Conservation (phyloP, 1,140 invertebrate species). For the Bombyx mori region DNA sequence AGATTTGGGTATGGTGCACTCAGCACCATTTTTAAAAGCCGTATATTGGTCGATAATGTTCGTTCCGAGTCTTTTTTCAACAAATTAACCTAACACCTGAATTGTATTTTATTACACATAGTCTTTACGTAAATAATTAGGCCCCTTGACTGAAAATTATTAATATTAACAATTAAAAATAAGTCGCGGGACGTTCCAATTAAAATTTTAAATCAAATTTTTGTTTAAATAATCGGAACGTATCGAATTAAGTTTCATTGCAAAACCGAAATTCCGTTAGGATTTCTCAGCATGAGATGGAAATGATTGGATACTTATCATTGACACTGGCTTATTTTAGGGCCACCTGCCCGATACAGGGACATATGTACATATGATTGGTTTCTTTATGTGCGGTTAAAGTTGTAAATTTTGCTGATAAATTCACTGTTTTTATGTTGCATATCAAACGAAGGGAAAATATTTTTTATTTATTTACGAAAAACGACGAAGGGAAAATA, state of each 20-base stretch:
- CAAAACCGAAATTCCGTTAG: constrained; percentile 37
- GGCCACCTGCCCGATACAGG: constrained; percentile 36
- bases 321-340: constrained; percentile 26
- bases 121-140: too few species aligned
- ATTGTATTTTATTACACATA: too few species aligned
- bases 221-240: constrained; percentile 28
- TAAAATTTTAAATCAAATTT: constrained; percentile 18
- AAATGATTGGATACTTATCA: constrained; percentile 42
- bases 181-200: too few species aligned
- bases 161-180: too few species aligned
- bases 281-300: constrained; percentile 43
- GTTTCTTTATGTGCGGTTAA: constrained; percentile 45
- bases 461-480: not conserved
- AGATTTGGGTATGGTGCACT: constrained; percentile 58
- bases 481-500: not conserved
- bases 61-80: too few species aligned
- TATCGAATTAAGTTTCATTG: constrained; percentile 37
- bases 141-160: too few species aligned
- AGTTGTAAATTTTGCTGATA: constrained; percentile 35
- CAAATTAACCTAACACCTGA: too few species aligned
- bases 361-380: constrained; percentile 41
- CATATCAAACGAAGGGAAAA: constrained; percentile 42
- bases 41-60: not conserved
- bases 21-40: constrained; percentile 60
- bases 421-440: constrained; percentile 55